Base-by-base conservation (phyloP, 2,888 invertebrate genomes). In the Colletes collaris region DNA sequence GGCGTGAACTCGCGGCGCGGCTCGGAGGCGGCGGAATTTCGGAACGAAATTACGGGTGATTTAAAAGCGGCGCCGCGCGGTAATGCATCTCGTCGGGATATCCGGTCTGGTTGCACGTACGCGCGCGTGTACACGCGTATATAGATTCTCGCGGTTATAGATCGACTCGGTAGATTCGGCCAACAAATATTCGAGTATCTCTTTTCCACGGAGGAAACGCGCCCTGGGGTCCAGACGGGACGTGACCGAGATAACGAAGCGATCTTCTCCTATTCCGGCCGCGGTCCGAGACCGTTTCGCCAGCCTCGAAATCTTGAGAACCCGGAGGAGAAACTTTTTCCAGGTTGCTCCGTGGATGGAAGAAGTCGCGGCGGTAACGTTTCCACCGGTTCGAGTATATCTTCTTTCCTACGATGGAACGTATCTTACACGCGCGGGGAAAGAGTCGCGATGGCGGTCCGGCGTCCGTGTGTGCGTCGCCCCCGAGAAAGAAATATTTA, bases 161-260 rank as follows among this genome's bases (percentile, higher is more conserved):
- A 86, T 86, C 79, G 76, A 5, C 46, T 71, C 77, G 72, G 13
- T 73, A 74, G 79, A 85, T 82, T 76, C 80, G 76, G 65, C 80
- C 85, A 85, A 87, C 86, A 84, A 86, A 86, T 85, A 86, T 87
- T 87, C 87, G 85, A 84, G 87, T 86, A 84, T 87, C 87, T 87
- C 82, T 83, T 87, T 87, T 78, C 81, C 81, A 75, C 69, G 63
- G 85, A 79, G 85, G 85, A 82, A 82, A 84, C 76, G 82, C 83
- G 82, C 83, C 81, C 84, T 74, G 65, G 81, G 82, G 86, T 83
- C 84, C 82, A 82, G 87, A 84, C 85, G 81, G 56, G 55, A 86
- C 86, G 86, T 87, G 86, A 86, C 86, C 82, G 55, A 85, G 86
- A 86, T 86, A 86, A 86, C 85, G 84, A 85, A 87, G 85, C 76